Evolutionary conservation across 2,888 invertebrate genomes (phyloP), one percentile per base, ranked within the genome.

Genomic region (Andrena hattorfiana): DNA sequence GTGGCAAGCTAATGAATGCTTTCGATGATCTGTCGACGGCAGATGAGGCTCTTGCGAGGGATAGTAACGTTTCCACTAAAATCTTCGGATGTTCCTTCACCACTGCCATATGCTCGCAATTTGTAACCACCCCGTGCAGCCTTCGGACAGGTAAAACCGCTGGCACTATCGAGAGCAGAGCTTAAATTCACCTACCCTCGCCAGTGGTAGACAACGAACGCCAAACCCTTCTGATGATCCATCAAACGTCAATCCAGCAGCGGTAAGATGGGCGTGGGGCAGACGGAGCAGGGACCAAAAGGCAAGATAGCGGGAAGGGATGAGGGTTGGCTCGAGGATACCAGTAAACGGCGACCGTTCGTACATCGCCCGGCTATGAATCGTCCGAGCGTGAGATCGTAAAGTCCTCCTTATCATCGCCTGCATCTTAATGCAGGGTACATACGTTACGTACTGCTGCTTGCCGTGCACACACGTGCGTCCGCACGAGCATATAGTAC

Each of bases 351-450:
- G 89, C 90, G 91, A 80, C 85, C 87, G 91, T 90, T 91, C 90
- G 89, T 92, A 89, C 89, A 92, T 93, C 90, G 92, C 85, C 87
- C 79, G 89, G 91, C 92, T 92, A 92, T 93, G 93, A 93, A 93
- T 93, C 93, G 92, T 90, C 92, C 89, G 90, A 93, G 93, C 93
- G 93, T 92, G 92, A 92, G 93, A 93, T 93, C 93, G 92, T 93
- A 93, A 93, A 93, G 93, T 92, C 91, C 88, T 89, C 87, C 92
- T 93, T 93, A 93, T 93, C 93, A 93, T 86, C 91, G 89, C 89
- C 89, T 92, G 91, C 91, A 93, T 93, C 93, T 93, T 93, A 93
- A 93, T 93, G 93, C 91, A 90, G 89, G 88, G 84, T 91, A 90
- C 89, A 86, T 91, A 88, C 88, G 85, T 89, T 86, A 89, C 83